Conservation (phyloP, 2,113 vertebrate genomes). For the Cololabis saira region DNA sequence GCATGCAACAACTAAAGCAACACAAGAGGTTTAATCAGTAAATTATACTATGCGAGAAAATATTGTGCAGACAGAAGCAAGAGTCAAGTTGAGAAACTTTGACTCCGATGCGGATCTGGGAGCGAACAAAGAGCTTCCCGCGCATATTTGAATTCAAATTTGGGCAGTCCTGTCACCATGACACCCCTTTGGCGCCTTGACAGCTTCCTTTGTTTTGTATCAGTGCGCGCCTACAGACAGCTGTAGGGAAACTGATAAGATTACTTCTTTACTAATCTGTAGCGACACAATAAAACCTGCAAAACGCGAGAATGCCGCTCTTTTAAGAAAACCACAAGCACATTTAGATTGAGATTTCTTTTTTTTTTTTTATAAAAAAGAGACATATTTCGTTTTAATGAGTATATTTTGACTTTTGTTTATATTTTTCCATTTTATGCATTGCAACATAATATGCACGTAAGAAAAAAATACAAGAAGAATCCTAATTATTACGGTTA, state of each 20-base stretch:
- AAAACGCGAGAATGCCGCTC: not conserved
- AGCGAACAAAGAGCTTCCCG: constrained; percentile 67
- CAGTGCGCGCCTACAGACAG: constrained; percentile 72
- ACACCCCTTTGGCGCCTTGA: constrained; percentile 73
- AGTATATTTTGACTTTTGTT: too few relatives aligned
- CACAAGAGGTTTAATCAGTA: too few relatives aligned
- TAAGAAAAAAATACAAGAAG: too few relatives aligned
- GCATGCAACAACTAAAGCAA: not conserved
- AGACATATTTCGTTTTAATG: too few relatives aligned
- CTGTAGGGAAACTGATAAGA: constrained; percentile 58
- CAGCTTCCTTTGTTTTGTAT: constrained; percentile 81
- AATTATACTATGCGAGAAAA: too few relatives aligned
- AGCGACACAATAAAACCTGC: not conserved
- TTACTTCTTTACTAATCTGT: constrained; percentile 47
- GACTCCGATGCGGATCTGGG: not conserved
- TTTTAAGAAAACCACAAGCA: not conserved
- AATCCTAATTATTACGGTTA: too few relatives aligned
- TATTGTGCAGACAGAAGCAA: not conserved
- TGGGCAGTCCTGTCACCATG: constrained; percentile 51
- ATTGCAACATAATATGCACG: too few relatives aligned
- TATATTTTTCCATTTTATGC: too few relatives aligned
- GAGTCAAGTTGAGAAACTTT: not conserved
- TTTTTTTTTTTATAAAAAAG: too few relatives aligned
- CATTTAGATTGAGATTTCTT: not conserved
- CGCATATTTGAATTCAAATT: constrained; percentile 85